phyloP scores from a whole-genome alignment of 2,888 invertebrate species.

The Nomada flava region DNA sequence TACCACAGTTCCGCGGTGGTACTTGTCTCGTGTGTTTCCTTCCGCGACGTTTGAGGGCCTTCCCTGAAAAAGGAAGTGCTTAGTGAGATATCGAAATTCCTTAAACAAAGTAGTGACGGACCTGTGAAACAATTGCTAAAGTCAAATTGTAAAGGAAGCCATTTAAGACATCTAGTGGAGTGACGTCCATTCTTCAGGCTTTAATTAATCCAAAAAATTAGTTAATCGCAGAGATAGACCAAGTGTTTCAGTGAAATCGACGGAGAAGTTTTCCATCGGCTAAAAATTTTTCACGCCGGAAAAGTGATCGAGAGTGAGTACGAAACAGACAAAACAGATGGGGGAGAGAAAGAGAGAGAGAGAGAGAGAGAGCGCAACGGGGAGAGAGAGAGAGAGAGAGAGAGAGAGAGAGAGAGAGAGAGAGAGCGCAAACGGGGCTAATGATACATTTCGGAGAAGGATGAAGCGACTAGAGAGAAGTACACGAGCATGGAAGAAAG shows the following conservation, averaged over 20 bases:
- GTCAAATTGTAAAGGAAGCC: neutral
- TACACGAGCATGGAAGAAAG: too few relatives aligned
- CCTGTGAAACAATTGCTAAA: neutral
- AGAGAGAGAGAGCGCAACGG: too few relatives aligned
- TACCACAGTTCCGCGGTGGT: constrained; percentile 63
- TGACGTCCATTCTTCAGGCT: neutral
- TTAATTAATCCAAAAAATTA: neutral
- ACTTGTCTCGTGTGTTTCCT: constrained; percentile 63
- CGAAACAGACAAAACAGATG: neutral
- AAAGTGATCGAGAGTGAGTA: constrained; percentile 9
- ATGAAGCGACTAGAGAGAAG: too few relatives aligned
- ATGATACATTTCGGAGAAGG: too few relatives aligned
- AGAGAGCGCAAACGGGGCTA: too few relatives aligned
- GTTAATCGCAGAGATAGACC: neutral
- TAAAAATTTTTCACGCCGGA: neutral
- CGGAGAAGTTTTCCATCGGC: neutral
- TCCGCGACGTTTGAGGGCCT: constrained; percentile 53
- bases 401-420: neutral
- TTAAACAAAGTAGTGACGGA: neutral
- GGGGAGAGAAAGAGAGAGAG: neutral
- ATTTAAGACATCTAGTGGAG: neutral
- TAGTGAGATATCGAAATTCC: neutral
- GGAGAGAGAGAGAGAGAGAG: neutral
- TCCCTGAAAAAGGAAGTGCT: constrained; percentile 35
- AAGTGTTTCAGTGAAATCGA: neutral